Evolutionary conservation across 1,140 invertebrate species (phyloP).

Genomic region (Lasioglossum albipes): DNA sequence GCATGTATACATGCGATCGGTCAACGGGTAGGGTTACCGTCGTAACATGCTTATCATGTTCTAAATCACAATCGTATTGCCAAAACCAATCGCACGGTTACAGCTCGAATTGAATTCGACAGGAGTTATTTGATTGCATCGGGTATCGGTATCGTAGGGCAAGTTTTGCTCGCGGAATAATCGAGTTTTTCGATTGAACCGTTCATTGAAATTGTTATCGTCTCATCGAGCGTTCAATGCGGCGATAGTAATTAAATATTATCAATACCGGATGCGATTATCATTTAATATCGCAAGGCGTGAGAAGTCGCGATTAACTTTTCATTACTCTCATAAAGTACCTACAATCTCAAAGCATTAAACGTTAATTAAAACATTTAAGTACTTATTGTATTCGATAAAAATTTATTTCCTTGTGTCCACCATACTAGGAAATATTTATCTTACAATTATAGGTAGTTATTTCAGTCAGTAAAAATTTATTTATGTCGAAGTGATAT

Average conservation of each 20-base stretch:
- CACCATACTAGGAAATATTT: no score
- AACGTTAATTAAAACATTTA: no score
- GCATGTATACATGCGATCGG: not conserved
- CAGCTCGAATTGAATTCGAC: conserved; percentile 1
- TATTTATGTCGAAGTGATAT: no score
- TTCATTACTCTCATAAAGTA: no score
- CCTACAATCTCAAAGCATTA: no score
- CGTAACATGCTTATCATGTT: conserved; percentile 6
- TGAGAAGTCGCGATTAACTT: no score
- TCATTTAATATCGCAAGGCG: no score
- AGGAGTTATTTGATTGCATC: not conserved
- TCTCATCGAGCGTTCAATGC: not conserved
- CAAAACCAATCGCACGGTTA: not conserved
- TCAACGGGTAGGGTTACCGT: not conserved
- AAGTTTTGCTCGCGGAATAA: not conserved
- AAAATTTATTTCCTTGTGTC: no score
- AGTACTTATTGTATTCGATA: no score
- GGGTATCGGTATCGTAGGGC: not conserved
- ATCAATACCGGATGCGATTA: not conserved
- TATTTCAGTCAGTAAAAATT: no score
- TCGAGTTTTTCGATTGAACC: not conserved
- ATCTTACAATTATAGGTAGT: no score
- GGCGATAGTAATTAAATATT: not conserved
- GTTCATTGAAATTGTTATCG: not conserved
- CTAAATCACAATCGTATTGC: conserved; percentile 3